Percentiles rank a stretch among this genome's conserved stretches.
These are phyloP conservation scores for Echinarachnius parma DNA, from an alignment of 53 echinoderm and acorn worm genomes.

Conservation along the genomic window DNA sequence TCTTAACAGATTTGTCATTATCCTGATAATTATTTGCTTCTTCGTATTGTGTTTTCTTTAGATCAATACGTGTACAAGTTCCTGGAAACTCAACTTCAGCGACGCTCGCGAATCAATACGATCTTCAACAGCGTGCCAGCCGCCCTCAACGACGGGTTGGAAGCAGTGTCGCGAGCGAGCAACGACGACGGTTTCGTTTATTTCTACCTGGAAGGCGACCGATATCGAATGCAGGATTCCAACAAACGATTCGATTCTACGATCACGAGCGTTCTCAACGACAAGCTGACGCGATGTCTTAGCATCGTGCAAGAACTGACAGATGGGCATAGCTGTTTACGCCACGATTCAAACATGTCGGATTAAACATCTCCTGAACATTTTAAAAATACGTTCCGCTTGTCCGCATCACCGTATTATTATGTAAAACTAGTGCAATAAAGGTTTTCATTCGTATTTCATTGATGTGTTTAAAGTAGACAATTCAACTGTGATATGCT, in stretches of 20 bases:
- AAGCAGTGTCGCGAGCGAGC: background rate
- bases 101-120: constrained; percentile 11
- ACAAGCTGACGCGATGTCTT: no score
- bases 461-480: no score
- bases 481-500: no score
- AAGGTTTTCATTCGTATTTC: no score
- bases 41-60: background rate
- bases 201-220: constrained; percentile 34
- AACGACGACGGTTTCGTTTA: background rate
- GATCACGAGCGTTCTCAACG: no score
- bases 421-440: no score
- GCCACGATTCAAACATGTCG: no score
- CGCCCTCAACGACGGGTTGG: constrained; percentile 40
- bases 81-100: background rate
- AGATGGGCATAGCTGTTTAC: no score
- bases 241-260: constrained; percentile 30
- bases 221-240: constrained; percentile 41
- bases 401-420: no score
- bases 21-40: background rate
- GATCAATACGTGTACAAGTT: constrained; percentile 54
- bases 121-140: constrained; percentile 21
- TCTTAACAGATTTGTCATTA: background rate
- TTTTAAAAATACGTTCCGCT: no score
- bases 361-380: no score
- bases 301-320: no score